These are phyloP conservation scores for Vireo griseus DNA, from an alignment of 2,797 vertebrate species.

Conservation along the genomic window DNA sequence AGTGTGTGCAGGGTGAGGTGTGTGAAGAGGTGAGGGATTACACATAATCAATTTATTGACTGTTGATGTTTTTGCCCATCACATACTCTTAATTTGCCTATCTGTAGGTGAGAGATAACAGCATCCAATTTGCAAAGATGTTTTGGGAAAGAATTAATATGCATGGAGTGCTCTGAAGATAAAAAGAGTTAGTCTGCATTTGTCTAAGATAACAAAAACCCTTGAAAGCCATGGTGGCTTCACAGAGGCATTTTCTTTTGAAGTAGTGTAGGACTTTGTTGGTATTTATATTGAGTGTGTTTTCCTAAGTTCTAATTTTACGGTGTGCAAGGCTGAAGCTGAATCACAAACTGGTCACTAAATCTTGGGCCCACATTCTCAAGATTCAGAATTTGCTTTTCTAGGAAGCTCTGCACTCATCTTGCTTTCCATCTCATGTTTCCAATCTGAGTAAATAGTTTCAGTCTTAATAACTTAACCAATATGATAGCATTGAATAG, in stretches of 20 bases:
- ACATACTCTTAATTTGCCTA: background rate
- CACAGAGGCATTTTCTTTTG: background rate
- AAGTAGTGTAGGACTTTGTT: background rate
- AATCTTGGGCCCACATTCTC: background rate
- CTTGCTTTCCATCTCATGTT: background rate
- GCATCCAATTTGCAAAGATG: background rate
- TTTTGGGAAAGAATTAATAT: background rate
- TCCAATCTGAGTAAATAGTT: background rate
- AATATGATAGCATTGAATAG: background rate
- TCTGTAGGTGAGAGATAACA: constrained; percentile 38
- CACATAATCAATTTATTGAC: background rate
- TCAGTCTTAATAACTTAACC: background rate
- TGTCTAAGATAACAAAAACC: constrained; percentile 6
- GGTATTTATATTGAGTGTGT: background rate
- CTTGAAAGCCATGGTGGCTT: background rate
- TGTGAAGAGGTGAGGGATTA: background rate
- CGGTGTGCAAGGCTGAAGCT: background rate
- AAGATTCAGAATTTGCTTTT: background rate
- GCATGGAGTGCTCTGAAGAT: background rate
- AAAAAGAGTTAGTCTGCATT: constrained; percentile 12
- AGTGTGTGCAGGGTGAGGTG: background rate
- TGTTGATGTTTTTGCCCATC: background rate
- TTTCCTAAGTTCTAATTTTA: background rate
- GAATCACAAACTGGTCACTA: background rate
- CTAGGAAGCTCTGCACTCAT: background rate